Base-by-base conservation (phyloP, 2,888 invertebrate species). In the Rosalia funebris region DNA sequence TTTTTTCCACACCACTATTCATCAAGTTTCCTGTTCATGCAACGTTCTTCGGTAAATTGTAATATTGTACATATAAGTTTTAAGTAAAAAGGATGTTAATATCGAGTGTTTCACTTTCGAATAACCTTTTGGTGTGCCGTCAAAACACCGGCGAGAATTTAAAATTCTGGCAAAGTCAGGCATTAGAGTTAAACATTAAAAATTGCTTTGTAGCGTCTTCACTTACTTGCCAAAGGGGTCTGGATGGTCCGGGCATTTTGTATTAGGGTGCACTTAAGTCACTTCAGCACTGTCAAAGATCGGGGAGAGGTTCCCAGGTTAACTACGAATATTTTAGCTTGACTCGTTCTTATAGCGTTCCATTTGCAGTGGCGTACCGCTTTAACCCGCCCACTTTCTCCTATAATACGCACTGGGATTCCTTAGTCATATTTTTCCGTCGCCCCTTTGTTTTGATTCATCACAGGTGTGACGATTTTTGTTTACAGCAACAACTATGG, bases 161-260 rank as follows among this genome's bases (percentile, higher is more conserved):
- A n/a, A n/a, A n/a, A n/a, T n/a, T n/a, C n/a, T n/a, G n/a, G n/a
- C n/a, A n/a, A n/a, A n/a, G n/a, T n/a, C n/a, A n/a, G n/a, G n/a
- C n/a, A n/a, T n/a, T n/a, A n/a, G n/a, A n/a, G n/a, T n/a, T n/a
- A n/a, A n/a, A n/a, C n/a, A n/a, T n/a, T n/a, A n/a, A n/a, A n/a
- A n/a, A n/a, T n/a, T n/a, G n/a, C n/a, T n/a, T n/a, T n/a, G n/a
- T n/a, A n/a, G n/a, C 16, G 25, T 12, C 32, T 34, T 17, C 37
- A 71, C 72, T 69, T 59, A 90, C 90, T 86, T 90, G 90, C 89
- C 89, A 90, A 81, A 90, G 84, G 68, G 89, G 89, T 85, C 89
- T 80, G 9, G 81, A 81, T 57, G 81, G 89, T 85, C 89, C 89
- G 82, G 90, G 89, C 89, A 90, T 90, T 82, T 83, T 86, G 54